Conservation (phyloP, 2,797 vertebrate genomes). For the Vireo griseus region DNA sequence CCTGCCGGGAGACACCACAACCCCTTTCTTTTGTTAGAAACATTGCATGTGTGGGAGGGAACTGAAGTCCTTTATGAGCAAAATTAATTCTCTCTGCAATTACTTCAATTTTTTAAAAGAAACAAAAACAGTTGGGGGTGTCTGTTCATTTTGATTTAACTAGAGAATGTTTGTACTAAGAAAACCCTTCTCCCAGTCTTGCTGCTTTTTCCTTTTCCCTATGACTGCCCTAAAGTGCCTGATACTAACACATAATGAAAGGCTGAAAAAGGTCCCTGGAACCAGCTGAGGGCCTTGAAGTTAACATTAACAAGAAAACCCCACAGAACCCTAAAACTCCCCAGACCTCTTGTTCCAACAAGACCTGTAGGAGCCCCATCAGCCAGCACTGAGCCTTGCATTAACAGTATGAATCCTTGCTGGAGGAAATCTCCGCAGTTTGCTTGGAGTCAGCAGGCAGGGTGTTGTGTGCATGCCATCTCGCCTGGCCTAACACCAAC, state of each 20-base stretch:
- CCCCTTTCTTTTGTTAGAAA: not conserved
- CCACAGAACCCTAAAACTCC: not conserved
- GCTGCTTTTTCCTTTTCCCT: not conserved
- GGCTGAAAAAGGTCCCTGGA: not conserved
- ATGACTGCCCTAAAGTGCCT: not conserved
- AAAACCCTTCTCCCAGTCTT: not conserved
- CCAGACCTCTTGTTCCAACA: not conserved
- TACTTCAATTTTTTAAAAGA: not conserved
- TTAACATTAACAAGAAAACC: not conserved
- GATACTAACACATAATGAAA: not conserved
- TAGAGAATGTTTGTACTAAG: not conserved
- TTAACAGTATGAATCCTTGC: not conserved
- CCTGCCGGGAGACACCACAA: not conserved
- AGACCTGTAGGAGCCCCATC: not conserved
- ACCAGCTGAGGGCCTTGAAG: not conserved
- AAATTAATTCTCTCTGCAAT: not conserved
- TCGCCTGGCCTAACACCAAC: not conserved
- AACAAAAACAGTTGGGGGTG: not conserved
- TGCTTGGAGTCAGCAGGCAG: not conserved
- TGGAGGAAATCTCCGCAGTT: not conserved
- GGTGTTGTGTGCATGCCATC: accelerated
- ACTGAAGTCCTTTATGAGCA: not conserved
- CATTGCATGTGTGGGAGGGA: not conserved
- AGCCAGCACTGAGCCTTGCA: not conserved
- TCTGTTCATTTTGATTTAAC: not conserved